Evolutionary conservation across 2,888 invertebrate species (phyloP), one percentile per base, ranked within the genome.

Genomic region (Chironomus tentans): DNA sequence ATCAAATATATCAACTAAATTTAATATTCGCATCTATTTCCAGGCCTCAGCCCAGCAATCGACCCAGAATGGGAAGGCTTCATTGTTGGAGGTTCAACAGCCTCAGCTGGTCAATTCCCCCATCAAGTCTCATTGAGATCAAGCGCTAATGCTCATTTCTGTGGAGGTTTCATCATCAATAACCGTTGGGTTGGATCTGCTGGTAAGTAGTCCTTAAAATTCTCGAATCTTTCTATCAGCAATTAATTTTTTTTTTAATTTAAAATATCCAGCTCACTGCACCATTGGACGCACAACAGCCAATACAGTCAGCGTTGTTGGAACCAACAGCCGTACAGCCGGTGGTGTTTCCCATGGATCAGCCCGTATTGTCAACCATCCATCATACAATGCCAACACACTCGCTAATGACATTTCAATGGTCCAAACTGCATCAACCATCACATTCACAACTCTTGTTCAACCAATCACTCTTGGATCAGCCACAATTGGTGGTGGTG

Each of bases 121-220:
- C 48, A 76, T 48, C 70, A 71, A 50, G 71, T 70, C n/a, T 77
- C 77, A 18, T 48, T 77, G 12, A 70, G 77, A 71, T 22, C 50
- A 21, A 7, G 74, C 4, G 65, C 12, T 3, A 74, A 74, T 47
- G 70, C 46, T 61, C 76, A 47, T 65, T 77, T 77, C 68, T 80
- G 80, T 70, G 80, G 80, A 46, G 80, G 80, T 47, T 78, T 79
- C 12, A 78, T 80, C 65, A 74, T 80, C 22, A 79, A 76, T 56
- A 61, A 62, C 7, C 76, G 78, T 38, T 79, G 79, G 78, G 77
- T 80, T 21, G 65, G 80, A 4, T 79, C 79, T n/a, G 80, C 80
- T 38, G 38, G 38, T 38, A 38, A 10, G 38, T 38, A 10, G 10
- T 1, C 38, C 10, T 24, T 3, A 24, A 24, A 24, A 3, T 24